These are phyloP conservation scores for Lasiurus borealis DNA, from an alignment of 2,113 vertebrate genomes.

Conservation along the genomic window DNA sequence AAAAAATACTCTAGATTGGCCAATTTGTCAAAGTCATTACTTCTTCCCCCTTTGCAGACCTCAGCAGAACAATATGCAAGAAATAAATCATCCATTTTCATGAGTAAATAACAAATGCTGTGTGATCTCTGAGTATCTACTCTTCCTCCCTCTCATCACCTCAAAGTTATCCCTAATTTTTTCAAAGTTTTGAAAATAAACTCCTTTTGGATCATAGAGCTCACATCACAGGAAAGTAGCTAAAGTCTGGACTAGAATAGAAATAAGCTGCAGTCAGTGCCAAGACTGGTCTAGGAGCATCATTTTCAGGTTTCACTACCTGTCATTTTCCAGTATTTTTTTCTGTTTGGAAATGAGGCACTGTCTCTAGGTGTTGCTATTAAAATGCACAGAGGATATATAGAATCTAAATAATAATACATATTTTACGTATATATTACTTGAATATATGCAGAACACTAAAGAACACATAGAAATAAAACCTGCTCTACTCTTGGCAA, in stretches of 20 bases:
- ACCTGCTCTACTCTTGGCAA: not conserved
- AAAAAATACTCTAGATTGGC: conserved; percentile 50
- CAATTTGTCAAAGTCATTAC: conserved; percentile 67
- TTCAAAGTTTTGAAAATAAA: conserved; percentile 52
- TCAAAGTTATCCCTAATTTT: not conserved
- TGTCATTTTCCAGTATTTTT: not conserved
- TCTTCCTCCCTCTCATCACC: not conserved
- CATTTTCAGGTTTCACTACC: not conserved
- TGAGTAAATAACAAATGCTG: conserved; percentile 67
- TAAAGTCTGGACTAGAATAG: not conserved
- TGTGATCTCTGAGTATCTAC: conserved; percentile 26
- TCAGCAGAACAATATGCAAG: conserved; percentile 71
- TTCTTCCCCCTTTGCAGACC: conserved; percentile 40
- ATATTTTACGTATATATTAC: not conserved
- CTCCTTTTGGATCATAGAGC: not conserved
- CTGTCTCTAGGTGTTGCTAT: not conserved
- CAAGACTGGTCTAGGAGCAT: not conserved
- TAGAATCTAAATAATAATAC: not conserved
- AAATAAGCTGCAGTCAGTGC: not conserved
- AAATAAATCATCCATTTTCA: conserved; percentile 63
- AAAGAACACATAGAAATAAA: not conserved
- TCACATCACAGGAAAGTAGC: not conserved
- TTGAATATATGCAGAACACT: not conserved
- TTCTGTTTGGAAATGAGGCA: not conserved
- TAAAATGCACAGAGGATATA: not conserved